Base-by-base conservation (phyloP, 2,888 invertebrate genomes). In the Xestia c-nigrum region DNA sequence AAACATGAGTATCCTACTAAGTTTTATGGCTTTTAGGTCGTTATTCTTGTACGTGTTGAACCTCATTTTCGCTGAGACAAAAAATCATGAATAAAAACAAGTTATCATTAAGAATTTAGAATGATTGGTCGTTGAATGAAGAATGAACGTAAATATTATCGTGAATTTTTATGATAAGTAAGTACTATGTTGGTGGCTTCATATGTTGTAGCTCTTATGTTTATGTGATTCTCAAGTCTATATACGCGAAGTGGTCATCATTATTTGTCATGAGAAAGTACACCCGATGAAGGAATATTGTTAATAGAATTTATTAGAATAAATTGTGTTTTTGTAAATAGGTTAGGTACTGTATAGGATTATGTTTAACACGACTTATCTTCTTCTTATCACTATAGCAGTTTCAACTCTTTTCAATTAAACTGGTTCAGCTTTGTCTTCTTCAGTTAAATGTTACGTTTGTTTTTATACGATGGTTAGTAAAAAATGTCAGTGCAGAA, bases 111-210 rank as follows among this genome's bases (percentile, higher is more conserved):
- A n/a, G 43, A 59, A 43, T 68, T 68, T 50, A 38, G 59, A 76
- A 76, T 43, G 76, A 38, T 43, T 76, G 24, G 43, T 70, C n/a
- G 70, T 78, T 61, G 46, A 59, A 76, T 50, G 14, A 70, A 52
- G 38, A 52, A 69, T 52, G 21, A 52, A 52, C 46, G 24, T 78
- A 52, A 76, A 46, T 12, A 46, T 24, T 61, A 76, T 76, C 61
- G 38, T 76, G 61, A 61, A 0, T 46, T 52, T 59, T 77, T 52
- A 77, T 69, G 68, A 52, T 38, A 50, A 7, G 1, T 10, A 47
- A 31, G 1, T 2, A 2, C 1, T 47, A 47, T 66, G 38, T 57
- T 43, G 16, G 24, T 57, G 24, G 14, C 9, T 52, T n/a, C 5
- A 46, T 50, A n/a, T 5, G 24, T 47, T 64, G 65, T 24, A 67